These are phyloP conservation scores for Atrina japonica DNA, from an alignment of 2,888 invertebrate genomes.

Conservation along the genomic window DNA sequence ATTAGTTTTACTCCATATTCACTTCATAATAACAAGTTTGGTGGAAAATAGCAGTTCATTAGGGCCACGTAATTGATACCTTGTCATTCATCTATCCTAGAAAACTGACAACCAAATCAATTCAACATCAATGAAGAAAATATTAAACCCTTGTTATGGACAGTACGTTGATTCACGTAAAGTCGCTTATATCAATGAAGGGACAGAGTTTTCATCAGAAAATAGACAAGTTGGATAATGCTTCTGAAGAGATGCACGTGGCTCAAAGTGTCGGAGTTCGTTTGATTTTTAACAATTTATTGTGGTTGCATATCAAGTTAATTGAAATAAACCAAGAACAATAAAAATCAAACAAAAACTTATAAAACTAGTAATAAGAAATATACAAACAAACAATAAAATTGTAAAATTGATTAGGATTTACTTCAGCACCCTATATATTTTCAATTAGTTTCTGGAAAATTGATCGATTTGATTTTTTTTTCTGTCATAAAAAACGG, in stretches of 20 bases:
- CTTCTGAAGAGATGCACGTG: constrained; percentile 26
- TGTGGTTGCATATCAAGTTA: too few species aligned
- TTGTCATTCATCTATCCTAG: background rate
- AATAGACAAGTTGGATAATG: background rate
- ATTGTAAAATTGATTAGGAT: too few species aligned
- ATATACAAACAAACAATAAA: too few species aligned
- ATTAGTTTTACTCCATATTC: constrained; percentile 29
- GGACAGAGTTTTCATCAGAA: background rate
- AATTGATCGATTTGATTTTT: too few species aligned
- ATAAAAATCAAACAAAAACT: too few species aligned
- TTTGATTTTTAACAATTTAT: background rate
- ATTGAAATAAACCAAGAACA: too few species aligned
- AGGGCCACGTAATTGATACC: constrained; percentile 32
- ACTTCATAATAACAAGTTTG: constrained; percentile 34
- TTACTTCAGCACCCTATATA: too few species aligned
- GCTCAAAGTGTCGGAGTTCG: constrained; percentile 15
- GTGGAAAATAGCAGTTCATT: constrained; percentile 37
- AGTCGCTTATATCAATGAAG: constrained; percentile 1
- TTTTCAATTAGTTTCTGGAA: too few species aligned
- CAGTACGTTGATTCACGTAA: background rate
- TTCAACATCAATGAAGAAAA: constrained; percentile 6
- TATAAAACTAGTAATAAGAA: too few species aligned
- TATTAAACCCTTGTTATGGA: constrained; percentile 7
- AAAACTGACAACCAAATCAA: constrained; percentile 5
- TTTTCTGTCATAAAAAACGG: too few species aligned